phyloP scores from a whole-genome alignment of 2,888 invertebrate genomes.

The Rotaria sp. region DNA sequence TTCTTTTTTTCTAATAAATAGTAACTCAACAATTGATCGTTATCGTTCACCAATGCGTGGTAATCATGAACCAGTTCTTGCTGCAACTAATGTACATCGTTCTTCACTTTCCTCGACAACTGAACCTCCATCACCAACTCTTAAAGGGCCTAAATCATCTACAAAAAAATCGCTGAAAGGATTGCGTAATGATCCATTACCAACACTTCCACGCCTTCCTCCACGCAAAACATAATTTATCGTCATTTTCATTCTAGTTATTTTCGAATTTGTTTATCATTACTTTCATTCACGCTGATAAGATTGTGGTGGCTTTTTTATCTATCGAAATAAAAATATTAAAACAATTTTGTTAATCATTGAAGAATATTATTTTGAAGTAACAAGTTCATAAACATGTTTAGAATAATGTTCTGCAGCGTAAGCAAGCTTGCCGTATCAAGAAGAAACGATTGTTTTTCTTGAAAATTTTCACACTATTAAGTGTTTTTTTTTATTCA shows the following conservation, averaged over 20 bases:
- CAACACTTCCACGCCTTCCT: background rate
- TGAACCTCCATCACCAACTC: background rate
- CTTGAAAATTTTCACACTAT: background rate
- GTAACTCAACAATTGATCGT: background rate
- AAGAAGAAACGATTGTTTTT: too few species aligned
- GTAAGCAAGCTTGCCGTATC: background rate
- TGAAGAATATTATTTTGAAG: background rate
- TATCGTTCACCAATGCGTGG: constrained; percentile 19
- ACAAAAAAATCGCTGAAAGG: background rate
- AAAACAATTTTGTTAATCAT: background rate
- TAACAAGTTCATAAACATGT: background rate
- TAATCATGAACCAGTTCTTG: background rate
- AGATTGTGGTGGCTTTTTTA: background rate
- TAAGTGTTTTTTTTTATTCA: background rate
- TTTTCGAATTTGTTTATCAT: background rate
- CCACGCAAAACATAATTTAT: background rate
- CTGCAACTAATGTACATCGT: background rate
- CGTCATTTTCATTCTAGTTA: background rate
- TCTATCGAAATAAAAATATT: background rate
- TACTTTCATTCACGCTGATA: background rate
- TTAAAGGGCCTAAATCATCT: background rate
- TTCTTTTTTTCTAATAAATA: background rate
- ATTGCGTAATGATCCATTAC: constrained; percentile 2
- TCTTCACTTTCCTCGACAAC: background rate
- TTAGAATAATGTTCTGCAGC: background rate